Base-by-base conservation (phyloP, 2,113 vertebrate genomes). In the Blennius ocellaris region DNA sequence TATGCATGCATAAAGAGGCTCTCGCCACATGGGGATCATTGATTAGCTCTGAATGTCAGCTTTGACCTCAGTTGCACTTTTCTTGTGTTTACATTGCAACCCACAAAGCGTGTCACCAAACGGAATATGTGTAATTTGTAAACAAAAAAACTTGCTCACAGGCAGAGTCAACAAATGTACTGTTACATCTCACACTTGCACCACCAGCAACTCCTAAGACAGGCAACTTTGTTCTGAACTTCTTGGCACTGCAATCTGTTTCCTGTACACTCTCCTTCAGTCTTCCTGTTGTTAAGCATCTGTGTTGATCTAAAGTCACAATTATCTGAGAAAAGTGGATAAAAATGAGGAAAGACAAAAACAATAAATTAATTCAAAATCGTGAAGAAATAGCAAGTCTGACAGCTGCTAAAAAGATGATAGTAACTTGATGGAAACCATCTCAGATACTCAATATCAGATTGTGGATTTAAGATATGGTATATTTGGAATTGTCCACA, bases 61-160 rank as follows among this genome's bases (percentile, higher is more conserved):
- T 38, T 61, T 65, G 41, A 77, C 73, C 49, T 79, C 30, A 61
- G 21, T 15, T 12, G 11, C 52, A 73, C 57, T 44, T 76, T 30
- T 63, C 36, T 69, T 55, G 60, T 64, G 49, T 69, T 66, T 76
- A 65, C 66, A 73, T 45, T 43, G 37, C 30, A 51, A 16, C 21
- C 36, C 16, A 10, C 43, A 41, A 40, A 14, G 1, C 41, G 8
- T 5, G 51, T 82, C 11, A 44, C 14, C 56, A 16, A 58, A 21
- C 44, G 14, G 8, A 39, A 30, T 8, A 0, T 40, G 5, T 37
- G 7, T 66, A 38, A 17, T 30, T 30, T 30, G 21, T 30, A 11
- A 11, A 52, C 0, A 47, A 30, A 30, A 30, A 4, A 11, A 14
- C 3, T 17, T 17, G 16, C 5, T 16, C 6, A 8, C 36, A 56